Conservation (phyloP, 2,888 invertebrate species). For the Conus canariensis region DNA sequence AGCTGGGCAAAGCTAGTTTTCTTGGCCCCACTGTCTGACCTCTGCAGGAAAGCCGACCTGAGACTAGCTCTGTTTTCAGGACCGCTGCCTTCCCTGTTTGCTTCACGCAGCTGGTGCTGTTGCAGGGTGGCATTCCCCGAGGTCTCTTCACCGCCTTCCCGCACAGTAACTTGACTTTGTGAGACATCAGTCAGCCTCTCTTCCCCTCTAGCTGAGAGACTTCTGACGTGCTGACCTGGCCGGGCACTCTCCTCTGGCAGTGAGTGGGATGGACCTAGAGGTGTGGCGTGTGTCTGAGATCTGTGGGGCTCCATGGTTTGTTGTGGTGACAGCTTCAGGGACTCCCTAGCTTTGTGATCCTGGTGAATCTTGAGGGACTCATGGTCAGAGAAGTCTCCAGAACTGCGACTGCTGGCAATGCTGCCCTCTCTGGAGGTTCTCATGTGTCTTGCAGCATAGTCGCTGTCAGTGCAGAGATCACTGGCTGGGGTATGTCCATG, state of each 20-base stretch:
- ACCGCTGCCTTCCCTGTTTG: too few species aligned
- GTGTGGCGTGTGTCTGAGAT: background rate
- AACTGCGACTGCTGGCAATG: slow-evolving; percentile 69
- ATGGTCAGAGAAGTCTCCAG: slow-evolving; percentile 74
- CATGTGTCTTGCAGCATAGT: slow-evolving; percentile 37
- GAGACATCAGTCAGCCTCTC: slow-evolving; percentile 76
- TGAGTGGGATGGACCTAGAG: background rate
- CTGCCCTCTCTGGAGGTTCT: slow-evolving; percentile 67
- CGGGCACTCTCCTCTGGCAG: background rate
- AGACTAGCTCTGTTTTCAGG: background rate
- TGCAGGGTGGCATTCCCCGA: slow-evolving; percentile 81
- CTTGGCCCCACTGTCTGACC: slow-evolving; percentile 80
- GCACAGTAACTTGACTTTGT: slow-evolving; percentile 83
- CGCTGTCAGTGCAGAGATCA: slow-evolving; percentile 1
- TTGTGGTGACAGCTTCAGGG: slow-evolving; percentile 38
- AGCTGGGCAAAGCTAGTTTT: slow-evolving; percentile 86
- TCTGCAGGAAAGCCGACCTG: slow-evolving; percentile 55
- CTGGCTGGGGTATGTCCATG: background rate
- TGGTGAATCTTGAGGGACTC: slow-evolving; percentile 75
- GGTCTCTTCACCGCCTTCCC: slow-evolving; percentile 56
- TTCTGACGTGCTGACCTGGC: slow-evolving; percentile 35
- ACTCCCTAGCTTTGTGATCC: slow-evolving; percentile 71
- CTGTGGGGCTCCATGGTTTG: background rate
- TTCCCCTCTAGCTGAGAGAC: slow-evolving; percentile 36
- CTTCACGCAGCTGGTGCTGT: slow-evolving; percentile 63